Conservation (phyloP, 1,140 invertebrate genomes). For the Solenopsis invicta region DNA sequence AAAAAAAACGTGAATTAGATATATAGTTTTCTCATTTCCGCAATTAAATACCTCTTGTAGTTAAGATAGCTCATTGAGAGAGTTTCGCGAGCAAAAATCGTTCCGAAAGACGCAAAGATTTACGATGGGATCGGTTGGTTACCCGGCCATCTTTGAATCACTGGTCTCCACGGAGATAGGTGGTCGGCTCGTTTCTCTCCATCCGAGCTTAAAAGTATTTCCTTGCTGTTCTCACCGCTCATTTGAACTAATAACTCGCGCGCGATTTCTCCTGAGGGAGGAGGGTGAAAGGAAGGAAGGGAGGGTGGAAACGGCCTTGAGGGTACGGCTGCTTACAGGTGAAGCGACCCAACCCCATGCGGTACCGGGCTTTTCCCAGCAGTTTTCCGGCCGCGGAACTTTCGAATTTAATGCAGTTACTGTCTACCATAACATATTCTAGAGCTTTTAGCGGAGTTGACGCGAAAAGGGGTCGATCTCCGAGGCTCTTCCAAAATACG, state of each 20-base stretch:
- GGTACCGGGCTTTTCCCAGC: conserved; percentile 34
- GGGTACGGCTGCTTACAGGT: conserved; percentile 25
- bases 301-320: conserved; percentile 19
- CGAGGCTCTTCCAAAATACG: neutral
- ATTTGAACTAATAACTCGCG: conserved; percentile 76
- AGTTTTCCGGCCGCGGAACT: conserved; percentile 60
- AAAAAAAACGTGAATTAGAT: conserved; percentile 1
- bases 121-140: conserved; percentile 11
- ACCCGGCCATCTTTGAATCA: conserved; percentile 70
- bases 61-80: neutral
- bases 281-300: no score
- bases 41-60: neutral
- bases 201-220: conserved; percentile 77
- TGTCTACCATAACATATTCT: conserved; percentile 34
- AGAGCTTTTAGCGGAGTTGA: conserved; percentile 4
- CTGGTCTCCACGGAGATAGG: conserved; percentile 67
- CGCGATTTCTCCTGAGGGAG: conserved; percentile 36
- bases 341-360: neutral
- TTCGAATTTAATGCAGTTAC: conserved; percentile 59
- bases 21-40: neutral
- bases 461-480: conserved; percentile 11
- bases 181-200: conserved; percentile 69
- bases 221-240: conserved; percentile 75
- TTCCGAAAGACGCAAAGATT: conserved; percentile 20
- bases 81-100: conserved; percentile 21